Conservation (phyloP, 2,113 vertebrate genomes). For the Hymenochirus boettgeri region DNA sequence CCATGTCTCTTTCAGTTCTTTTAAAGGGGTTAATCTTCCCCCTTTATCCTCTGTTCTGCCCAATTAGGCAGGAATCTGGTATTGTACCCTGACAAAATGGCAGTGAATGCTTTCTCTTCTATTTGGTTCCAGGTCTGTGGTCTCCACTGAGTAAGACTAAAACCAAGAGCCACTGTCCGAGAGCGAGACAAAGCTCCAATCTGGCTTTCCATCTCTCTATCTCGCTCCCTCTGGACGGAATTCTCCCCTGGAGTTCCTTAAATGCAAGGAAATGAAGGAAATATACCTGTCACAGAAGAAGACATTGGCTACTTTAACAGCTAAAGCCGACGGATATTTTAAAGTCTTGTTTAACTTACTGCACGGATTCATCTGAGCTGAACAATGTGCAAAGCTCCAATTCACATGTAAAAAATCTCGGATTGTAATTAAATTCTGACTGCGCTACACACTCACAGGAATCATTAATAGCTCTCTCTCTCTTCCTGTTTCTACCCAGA, state of each 20-base stretch:
- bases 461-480: slow-evolving; percentile 55
- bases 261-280: slow-evolving; percentile 59
- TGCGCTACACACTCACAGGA: slow-evolving; percentile 49
- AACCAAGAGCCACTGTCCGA: slow-evolving; percentile 44
- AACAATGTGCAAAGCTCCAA: slow-evolving; percentile 53
- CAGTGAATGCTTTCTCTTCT: slow-evolving; percentile 42
- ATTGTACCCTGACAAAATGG: slow-evolving; percentile 56
- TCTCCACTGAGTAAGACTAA: slow-evolving; percentile 49
- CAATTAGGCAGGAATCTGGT: slow-evolving; percentile 63
- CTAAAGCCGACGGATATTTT: slow-evolving; percentile 57
- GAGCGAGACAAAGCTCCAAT: slow-evolving; percentile 58
- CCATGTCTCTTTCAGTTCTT: accelerated
- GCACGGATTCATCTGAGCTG: slow-evolving; percentile 55
- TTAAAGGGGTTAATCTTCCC: slow-evolving; percentile 44
- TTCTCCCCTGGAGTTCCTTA: slow-evolving; percentile 54
- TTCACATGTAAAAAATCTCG: slow-evolving; percentile 51
- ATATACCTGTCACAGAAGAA: slow-evolving; percentile 56
- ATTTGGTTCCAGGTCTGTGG: slow-evolving; percentile 69
- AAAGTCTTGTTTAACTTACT: slow-evolving; percentile 57
- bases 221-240: too few relatives aligned
- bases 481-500: slow-evolving; percentile 49
- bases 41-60: slow-evolving; percentile 42
- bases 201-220: slow-evolving; percentile 55
- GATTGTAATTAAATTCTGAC: slow-evolving; percentile 59
- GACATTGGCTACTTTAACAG: slow-evolving; percentile 53